Evolutionary conservation across 2,888 invertebrate species (phyloP), one percentile per base, ranked within the genome.

Genomic region (Scaeva pyrastri): DNA sequence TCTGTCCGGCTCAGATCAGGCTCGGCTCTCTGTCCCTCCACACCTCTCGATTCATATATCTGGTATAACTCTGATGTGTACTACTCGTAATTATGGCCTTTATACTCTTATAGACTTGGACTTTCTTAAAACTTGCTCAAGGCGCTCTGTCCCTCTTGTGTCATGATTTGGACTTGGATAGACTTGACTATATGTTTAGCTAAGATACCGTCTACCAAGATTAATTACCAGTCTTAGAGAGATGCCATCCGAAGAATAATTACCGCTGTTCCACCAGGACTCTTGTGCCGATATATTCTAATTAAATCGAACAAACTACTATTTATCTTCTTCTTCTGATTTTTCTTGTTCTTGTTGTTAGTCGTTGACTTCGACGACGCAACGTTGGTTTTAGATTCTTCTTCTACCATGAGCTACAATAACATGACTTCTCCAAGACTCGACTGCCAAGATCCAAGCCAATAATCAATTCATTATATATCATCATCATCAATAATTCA

Each of bases 401-500:
- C 19, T n/a, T 55, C 10, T 41, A 2, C 11, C 21, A 23, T 16
- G 4, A 31, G 16, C n/a, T n/a, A n/a, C n/a, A n/a, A 31, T 12
- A 8, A 64, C 31, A 48, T 48, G 48, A 48, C 48, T 66, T 45
- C 19, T 48, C 21, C 7, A 52, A 8, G 50, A 52, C 16, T 21
- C 12, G 12, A 19, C 31, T 11, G 12, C 39, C 21, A 8, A 56
- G 58, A 72, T 64, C 19, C 16, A 45, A 64, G 73, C 82, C 77
- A 78, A 78, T 86, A 86, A 86, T 82, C 81, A 82, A 82, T 86
- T 86, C 82, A 81, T 86, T 86, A 77, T 43, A 86, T n/a, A n/a
- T n/a, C n/a, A n/a, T 82, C 82, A 74, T 82, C 82, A 77, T 81
- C 86, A 82, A 82, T 86, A 86, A 86, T 86, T 86, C 86, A 86